A percentile compares a stretch with the other conserved stretches of the same genome.
These are phyloP conservation scores for Chaetodon trifasciatus DNA, from an alignment of 2,797 vertebrate species.

Conservation along the genomic window DNA sequence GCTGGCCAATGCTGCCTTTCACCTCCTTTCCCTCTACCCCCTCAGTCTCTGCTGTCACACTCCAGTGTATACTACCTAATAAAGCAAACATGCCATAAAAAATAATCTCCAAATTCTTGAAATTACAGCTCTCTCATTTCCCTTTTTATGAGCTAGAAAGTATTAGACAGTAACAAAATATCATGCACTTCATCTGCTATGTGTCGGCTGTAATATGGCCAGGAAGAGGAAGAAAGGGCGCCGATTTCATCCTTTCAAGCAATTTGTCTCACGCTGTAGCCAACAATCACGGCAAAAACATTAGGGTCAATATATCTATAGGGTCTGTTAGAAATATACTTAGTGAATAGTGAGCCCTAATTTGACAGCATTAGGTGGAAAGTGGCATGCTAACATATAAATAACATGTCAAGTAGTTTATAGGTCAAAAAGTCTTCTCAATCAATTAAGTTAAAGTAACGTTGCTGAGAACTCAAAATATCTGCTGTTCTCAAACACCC, in stretches of 20 bases:
- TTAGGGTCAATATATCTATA: conserved; percentile 49
- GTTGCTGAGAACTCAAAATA: conserved; percentile 46
- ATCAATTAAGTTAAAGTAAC: conserved; percentile 36
- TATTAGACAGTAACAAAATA: conserved; percentile 65
- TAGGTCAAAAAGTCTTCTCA: conserved; percentile 36
- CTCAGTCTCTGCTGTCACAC: conserved; percentile 52
- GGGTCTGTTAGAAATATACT: conserved; percentile 23
- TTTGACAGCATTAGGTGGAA: conserved; percentile 1
- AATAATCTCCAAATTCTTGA: conserved; percentile 69
- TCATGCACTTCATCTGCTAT: conserved; percentile 60
- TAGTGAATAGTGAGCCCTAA: background rate
- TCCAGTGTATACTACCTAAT: conserved; percentile 67
- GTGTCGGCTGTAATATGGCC: conserved; percentile 37
- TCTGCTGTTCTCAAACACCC: conserved; percentile 47
- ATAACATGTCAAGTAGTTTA: background rate
- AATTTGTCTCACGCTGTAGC: conserved; percentile 45
- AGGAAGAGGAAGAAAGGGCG: conserved; percentile 38
- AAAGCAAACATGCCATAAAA: conserved; percentile 74
- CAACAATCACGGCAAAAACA: conserved; percentile 50
- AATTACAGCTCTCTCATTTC: conserved; percentile 67
- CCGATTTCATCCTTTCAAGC: conserved; percentile 38
- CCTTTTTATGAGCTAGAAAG: conserved; percentile 62
- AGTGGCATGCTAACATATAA: background rate
- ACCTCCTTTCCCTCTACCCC: conserved; percentile 39
- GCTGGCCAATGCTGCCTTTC: conserved; percentile 58